Evolutionary conservation across 2,797 vertebrate species (phyloP), one percentile per base, ranked within the genome.

Genomic region (Lutjanus argentimaculatus): DNA sequence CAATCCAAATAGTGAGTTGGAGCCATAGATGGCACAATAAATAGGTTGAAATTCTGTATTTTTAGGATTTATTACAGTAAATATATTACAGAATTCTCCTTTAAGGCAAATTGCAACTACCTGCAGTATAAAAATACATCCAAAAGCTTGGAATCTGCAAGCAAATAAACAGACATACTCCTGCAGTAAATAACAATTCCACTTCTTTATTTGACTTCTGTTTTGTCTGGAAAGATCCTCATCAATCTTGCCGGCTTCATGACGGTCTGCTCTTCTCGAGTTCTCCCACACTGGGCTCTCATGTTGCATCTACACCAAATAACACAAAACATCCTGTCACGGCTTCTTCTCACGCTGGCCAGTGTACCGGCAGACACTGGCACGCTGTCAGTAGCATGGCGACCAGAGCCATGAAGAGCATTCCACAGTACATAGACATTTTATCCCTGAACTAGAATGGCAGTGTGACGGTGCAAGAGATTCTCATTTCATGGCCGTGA

Each of bases 231-330:
- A n/a, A 30, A 65, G 51, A 63, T 36, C 17, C 10, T 16, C 8
- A 21, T 10, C 19, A 70, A 8, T 49, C 14, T 1, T 43, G 30
- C n/a, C 12, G 43, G 58, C 40, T 21, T 68, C 10, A 22, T 25
- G 63, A 42, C 17, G 7, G 45, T 17, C 19, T 16, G 56, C 66
- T 74, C 43, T 19, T 74, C 75, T 77, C 45, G 73, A 67, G 65
- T 58, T 66, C 48, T 74, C 56, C 45, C 65, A 65, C 42, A 13
- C 55, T 42, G 58, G 14, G 45, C 67, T 53, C 66, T 30, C 19
- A 55, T 22, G 40, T 22, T 59, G 43, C 48, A 52, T 70, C 62
- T 61, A 11, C 52, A 36, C 42, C 19, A 57, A 74, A 56, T 14
- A 52, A 59, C 2, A 5, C 16, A 30, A 21, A 48, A 25, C 49